Conservation (phyloP, 2,797 vertebrate species). For the Hirundo rustica region DNA sequence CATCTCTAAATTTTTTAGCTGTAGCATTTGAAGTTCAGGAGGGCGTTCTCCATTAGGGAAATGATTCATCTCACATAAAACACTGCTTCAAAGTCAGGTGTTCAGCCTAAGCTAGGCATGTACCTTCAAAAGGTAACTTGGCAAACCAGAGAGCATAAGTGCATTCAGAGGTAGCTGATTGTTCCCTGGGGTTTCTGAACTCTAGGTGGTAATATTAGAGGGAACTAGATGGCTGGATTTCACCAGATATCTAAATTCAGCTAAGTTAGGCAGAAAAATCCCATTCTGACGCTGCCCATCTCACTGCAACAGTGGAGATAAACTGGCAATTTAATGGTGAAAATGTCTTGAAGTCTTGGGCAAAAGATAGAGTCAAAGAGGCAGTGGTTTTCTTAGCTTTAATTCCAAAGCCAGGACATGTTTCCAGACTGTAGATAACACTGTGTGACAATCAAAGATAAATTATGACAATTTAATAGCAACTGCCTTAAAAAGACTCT, state of each 20-base stretch:
- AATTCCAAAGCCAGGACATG: neutral
- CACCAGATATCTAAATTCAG: neutral
- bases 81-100: neutral
- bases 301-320: neutral
- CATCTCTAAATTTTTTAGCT: neutral
- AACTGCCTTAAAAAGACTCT: neutral
- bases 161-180: neutral
- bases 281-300: neutral
- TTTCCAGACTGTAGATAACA: neutral
- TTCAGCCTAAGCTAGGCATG: neutral
- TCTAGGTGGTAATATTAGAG: neutral
- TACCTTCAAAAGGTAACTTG: neutral
- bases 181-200: neutral
- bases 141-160: neutral
- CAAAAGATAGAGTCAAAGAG: neutral
- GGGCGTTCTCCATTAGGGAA: neutral
- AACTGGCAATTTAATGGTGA: neutral
- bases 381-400: neutral
- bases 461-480: slow-evolving; percentile 4
- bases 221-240: neutral
- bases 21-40: neutral
- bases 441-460: neutral
- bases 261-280: neutral
- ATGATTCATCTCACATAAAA: neutral
- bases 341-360: neutral